These are phyloP conservation scores for Dendronephthya gigantea DNA, from an alignment of 64 coral and sea anemone species.

Conservation along the genomic window DNA sequence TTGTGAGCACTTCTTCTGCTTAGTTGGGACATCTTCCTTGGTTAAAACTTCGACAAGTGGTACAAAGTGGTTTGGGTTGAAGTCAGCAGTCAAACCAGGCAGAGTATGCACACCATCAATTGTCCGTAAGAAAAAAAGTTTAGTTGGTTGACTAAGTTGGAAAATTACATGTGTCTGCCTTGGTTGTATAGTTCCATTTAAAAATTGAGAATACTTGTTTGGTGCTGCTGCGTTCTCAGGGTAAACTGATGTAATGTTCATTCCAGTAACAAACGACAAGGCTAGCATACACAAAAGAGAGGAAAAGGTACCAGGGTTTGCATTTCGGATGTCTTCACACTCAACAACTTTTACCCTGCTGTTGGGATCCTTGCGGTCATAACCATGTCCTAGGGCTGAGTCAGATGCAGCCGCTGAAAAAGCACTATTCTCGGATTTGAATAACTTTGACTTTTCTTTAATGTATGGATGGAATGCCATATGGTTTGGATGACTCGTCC, in stretches of 20 bases:
- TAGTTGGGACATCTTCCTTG: background rate
- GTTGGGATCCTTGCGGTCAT: slow-evolving; percentile 4
- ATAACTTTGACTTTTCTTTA: background rate
- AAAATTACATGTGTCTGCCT: background rate
- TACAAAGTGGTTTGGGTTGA: background rate
- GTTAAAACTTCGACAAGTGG: background rate
- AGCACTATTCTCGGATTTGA: background rate
- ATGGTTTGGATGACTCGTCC: background rate
- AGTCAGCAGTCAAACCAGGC: background rate
- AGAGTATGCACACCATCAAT: background rate
- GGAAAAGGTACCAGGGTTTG: background rate
- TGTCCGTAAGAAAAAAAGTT: background rate
- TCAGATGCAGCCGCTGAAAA: slow-evolving; percentile 2
- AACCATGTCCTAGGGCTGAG: background rate
- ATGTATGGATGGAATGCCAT: background rate
- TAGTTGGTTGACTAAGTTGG: background rate
- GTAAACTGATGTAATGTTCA: background rate
- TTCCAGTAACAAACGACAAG: no score
- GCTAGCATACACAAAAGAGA: background rate
- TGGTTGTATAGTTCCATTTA: slow-evolving; percentile 14
- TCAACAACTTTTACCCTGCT: background rate
- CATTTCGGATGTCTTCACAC: background rate
- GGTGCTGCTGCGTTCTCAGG: background rate
- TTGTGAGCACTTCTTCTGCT: no score
- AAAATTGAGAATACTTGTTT: background rate